These are phyloP conservation scores for Chrosomus eos DNA, from an alignment of 2,797 vertebrate genomes.

Conservation along the genomic window DNA sequence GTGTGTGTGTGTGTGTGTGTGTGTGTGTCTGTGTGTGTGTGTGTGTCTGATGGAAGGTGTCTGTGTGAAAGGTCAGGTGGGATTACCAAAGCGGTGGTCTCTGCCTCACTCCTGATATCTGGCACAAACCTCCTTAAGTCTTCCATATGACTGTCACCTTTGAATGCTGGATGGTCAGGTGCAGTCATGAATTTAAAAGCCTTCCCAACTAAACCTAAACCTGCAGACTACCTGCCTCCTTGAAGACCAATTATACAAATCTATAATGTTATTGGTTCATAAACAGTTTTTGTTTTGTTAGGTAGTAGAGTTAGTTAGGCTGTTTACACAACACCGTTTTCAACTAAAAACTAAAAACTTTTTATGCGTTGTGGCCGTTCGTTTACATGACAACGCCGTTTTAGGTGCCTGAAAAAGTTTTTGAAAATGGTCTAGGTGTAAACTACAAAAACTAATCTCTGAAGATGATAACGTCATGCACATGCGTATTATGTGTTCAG, in stretches of 20 bases:
- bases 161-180: constrained; percentile 8
- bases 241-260: not conserved
- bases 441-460: no score
- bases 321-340: no score
- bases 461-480: no score
- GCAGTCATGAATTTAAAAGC: not conserved
- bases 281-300: not conserved
- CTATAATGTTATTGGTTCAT: not conserved
- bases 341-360: no score
- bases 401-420: no score
- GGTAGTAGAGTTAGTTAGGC: no score
- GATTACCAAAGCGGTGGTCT: constrained; percentile 40
- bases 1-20: not conserved
- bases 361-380: no score
- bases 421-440: no score
- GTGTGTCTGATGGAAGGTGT: not conserved
- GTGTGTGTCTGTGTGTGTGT: no score
- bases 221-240: not conserved
- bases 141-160: constrained; percentile 28
- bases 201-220: not conserved
- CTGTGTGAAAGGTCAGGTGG: constrained; percentile 34
- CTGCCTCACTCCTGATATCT: constrained; percentile 30
- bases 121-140: constrained; percentile 44
- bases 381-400: no score
- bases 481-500: no score